Evolutionary conservation across 1,140 invertebrate species (phyloP).

Genomic region (Apis dorsata): DNA sequence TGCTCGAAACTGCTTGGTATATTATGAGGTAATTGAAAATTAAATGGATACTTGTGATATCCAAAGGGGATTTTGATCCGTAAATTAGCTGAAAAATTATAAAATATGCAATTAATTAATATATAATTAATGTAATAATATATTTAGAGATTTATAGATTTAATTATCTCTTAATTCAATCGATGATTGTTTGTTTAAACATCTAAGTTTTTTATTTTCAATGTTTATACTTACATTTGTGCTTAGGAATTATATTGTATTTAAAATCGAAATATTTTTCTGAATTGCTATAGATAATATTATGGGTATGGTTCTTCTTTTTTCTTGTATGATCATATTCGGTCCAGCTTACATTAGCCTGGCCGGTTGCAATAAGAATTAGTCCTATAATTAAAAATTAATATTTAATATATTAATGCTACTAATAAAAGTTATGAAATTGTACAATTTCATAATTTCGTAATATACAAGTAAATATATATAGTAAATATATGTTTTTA

Average conservation of each 20-base stretch:
- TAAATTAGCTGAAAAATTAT: conserved; percentile 30
- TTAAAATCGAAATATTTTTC: conserved; percentile 52
- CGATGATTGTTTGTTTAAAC: background rate
- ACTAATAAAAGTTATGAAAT: too few species aligned
- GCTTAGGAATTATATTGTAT: conserved; percentile 16
- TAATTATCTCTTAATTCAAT: too few species aligned
- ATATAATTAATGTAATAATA: too few species aligned
- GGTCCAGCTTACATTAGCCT: conserved; percentile 49
- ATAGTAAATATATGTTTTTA: too few species aligned
- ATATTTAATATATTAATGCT: background rate
- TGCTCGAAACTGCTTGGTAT: conserved; percentile 82
- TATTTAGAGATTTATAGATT: background rate
- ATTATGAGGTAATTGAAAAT: conserved; percentile 79
- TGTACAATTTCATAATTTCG: too few species aligned
- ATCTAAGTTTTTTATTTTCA: background rate
- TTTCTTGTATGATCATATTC: background rate
- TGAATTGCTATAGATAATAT: accelerated
- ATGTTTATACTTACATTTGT: background rate
- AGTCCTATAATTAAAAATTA: conserved; percentile 11
- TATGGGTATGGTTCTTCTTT: accelerated
- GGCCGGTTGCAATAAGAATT: conserved; percentile 16
- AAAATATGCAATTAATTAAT: background rate
- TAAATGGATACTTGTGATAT: conserved; percentile 79
- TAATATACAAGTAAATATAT: too few species aligned
- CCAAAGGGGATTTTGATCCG: conserved; percentile 69